Conservation (phyloP, 92 coral and sea anemone genomes). For the Zoanthus sociatus region DNA sequence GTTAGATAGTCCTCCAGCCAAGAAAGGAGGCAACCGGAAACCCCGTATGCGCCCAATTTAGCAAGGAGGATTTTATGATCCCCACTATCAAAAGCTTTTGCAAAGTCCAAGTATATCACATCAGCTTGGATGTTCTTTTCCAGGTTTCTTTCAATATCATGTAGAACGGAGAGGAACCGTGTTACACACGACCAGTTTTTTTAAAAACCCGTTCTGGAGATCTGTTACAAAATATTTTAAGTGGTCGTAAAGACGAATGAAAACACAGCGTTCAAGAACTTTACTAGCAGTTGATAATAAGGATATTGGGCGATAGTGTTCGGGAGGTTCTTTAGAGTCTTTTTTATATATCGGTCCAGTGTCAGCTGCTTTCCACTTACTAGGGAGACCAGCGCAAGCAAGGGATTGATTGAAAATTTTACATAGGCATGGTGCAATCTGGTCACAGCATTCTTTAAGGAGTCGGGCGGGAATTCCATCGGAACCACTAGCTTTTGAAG, state of each 20-base stretch:
- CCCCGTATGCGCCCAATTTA: slow-evolving; percentile 38
- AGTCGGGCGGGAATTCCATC: slow-evolving; percentile 57
- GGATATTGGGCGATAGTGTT: slow-evolving; percentile 47
- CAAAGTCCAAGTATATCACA: not conserved
- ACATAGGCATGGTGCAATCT: slow-evolving; percentile 57
- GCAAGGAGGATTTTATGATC: not conserved
- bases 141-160: slow-evolving; percentile 32
- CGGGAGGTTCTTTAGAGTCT: slow-evolving; percentile 56
- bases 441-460: slow-evolving; percentile 57
- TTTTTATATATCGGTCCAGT: slow-evolving; percentile 46
- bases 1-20: slow-evolving; percentile 51
- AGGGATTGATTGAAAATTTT: slow-evolving; percentile 54
- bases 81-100: not conserved
- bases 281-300: slow-evolving; percentile 23
- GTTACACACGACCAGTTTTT: slow-evolving; percentile 50
- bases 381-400: not conserved
- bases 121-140: slow-evolving; percentile 42
- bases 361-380: slow-evolving; percentile 49
- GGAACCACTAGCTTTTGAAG: slow-evolving; percentile 62
- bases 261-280: slow-evolving; percentile 49
- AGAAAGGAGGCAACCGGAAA: slow-evolving; percentile 36
- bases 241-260: slow-evolving; percentile 16
- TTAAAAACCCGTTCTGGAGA: slow-evolving; percentile 30
- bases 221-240: slow-evolving; percentile 11
- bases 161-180: slow-evolving; percentile 41